Percentiles rank a stretch among this genome's conserved stretches.
phyloP scores from a whole-genome alignment of 2,113 vertebrate genomes.

The Ameiurus melas region DNA sequence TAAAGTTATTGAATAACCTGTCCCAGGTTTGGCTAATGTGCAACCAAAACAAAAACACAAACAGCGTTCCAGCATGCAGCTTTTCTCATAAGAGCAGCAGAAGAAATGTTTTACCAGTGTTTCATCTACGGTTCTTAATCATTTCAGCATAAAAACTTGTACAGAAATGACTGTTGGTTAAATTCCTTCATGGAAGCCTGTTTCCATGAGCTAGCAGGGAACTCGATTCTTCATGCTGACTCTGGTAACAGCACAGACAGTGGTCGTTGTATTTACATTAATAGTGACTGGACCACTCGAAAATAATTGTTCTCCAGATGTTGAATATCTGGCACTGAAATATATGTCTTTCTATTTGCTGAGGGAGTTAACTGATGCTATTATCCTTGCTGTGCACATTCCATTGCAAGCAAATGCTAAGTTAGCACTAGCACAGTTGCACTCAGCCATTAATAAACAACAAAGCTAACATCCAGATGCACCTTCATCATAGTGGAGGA shows the following conservation, averaged over 20 bases:
- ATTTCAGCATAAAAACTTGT: not conserved
- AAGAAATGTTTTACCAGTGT: not conserved
- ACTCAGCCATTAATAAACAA: not conserved
- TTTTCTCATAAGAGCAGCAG: not conserved
- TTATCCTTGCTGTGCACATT: not conserved
- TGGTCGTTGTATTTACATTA: not conserved
- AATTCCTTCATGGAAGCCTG: not conserved
- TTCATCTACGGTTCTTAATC: not conserved
- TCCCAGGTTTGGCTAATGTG: conserved; percentile 7
- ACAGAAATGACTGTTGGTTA: not conserved
- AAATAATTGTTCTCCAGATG: not conserved
- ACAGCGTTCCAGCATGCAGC: not conserved
- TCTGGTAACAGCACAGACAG: not conserved
- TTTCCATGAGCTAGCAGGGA: not conserved
- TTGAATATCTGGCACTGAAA: not conserved
- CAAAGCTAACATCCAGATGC: not conserved
- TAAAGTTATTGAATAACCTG: conserved; percentile 41
- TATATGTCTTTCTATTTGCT: not conserved
- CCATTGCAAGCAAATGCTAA: not conserved
- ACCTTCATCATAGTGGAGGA: not conserved
- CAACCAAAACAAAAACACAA: conserved; percentile 27
- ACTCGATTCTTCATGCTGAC: not conserved
- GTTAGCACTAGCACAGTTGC: not conserved
- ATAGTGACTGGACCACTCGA: not conserved
- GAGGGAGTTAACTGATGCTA: not conserved